Conservation (phyloP, 2,797 vertebrate genomes). For the Thalassophryne amazonica region DNA sequence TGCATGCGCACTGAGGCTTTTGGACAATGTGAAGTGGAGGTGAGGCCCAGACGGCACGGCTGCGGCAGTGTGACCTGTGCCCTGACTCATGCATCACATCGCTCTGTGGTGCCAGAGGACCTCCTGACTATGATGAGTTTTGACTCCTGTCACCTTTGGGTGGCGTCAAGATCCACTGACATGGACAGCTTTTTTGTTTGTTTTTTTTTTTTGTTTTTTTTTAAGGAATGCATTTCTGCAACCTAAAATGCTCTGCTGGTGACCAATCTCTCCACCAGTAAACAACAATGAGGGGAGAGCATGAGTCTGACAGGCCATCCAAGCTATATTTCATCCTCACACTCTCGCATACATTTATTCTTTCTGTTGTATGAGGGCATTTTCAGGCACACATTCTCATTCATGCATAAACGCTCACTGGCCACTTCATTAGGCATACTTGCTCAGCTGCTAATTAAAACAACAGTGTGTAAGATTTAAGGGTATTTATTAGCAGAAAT, state of each 20-base stretch:
- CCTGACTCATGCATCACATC: slow-evolving; percentile 84
- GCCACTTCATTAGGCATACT: too few relatives aligned
- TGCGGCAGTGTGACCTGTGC: slow-evolving; percentile 78
- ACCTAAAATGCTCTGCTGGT: slow-evolving; percentile 60
- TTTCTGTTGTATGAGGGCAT: too few relatives aligned
- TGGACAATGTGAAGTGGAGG: slow-evolving; percentile 76
- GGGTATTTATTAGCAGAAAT: too few relatives aligned
- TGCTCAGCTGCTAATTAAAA: too few relatives aligned
- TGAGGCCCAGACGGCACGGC: slow-evolving; percentile 79
- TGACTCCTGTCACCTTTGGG: slow-evolving; percentile 88
- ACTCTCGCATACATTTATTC: too few relatives aligned
- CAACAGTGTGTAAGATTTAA: too few relatives aligned
- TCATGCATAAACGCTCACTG: too few relatives aligned
- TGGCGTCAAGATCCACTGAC: slow-evolving; percentile 79
- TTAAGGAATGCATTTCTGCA: slow-evolving; percentile 52
- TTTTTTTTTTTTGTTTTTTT: background rate
- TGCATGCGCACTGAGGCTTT: slow-evolving; percentile 40
- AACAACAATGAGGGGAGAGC: background rate
- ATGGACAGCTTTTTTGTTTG: slow-evolving; percentile 24
- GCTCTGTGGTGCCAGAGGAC: slow-evolving; percentile 76
- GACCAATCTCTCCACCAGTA: slow-evolving; percentile 23
- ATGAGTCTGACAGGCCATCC: too few relatives aligned
- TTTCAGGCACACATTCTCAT: too few relatives aligned
- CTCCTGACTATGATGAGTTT: slow-evolving; percentile 84
- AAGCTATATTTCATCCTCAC: too few relatives aligned